Percentiles rank a stretch among this genome's conserved stretches.
These are phyloP conservation scores for Thomomys bottae DNA, from an alignment of 2,113 vertebrate genomes.

Conservation along the genomic window DNA sequence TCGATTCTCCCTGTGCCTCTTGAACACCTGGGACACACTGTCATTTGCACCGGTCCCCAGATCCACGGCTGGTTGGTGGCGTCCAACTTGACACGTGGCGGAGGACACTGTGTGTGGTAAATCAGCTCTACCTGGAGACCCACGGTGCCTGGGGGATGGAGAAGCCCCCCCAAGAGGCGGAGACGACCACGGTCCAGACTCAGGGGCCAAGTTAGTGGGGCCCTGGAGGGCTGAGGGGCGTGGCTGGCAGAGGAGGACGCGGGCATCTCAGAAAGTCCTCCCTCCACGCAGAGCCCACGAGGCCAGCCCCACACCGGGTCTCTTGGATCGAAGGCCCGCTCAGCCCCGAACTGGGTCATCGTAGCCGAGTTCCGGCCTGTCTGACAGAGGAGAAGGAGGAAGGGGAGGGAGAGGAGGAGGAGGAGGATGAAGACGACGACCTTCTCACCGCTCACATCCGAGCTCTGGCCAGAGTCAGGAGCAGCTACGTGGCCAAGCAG, in stretches of 20 bases:
- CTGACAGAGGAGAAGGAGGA: conserved; percentile 82
- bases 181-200: background rate
- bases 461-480: conserved; percentile 86
- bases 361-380: conserved; percentile 87
- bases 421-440: conserved; percentile 79
- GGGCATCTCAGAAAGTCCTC: conserved; percentile 46
- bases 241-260: background rate
- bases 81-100: conserved; percentile 81
- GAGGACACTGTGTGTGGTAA: conserved; percentile 89
- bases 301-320: conserved; percentile 82
- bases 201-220: conserved; percentile 33
- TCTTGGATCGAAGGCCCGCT: conserved; percentile 89
- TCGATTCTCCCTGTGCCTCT: background rate
- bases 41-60: conserved; percentile 71
- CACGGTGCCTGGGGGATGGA: conserved; percentile 84
- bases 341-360: conserved; percentile 76
- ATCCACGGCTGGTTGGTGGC: conserved; percentile 64
- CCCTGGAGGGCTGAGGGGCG: background rate
- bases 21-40: too few relatives aligned
- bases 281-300: conserved; percentile 55
- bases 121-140: conserved; percentile 89
- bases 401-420: conserved; percentile 30
- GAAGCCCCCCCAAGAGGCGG: background rate
- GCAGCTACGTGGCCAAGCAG: conserved; percentile 82
- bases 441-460: conserved; percentile 84